Conservation (phyloP, 2,113 vertebrate genomes). For the Bothrops jararaca region DNA sequence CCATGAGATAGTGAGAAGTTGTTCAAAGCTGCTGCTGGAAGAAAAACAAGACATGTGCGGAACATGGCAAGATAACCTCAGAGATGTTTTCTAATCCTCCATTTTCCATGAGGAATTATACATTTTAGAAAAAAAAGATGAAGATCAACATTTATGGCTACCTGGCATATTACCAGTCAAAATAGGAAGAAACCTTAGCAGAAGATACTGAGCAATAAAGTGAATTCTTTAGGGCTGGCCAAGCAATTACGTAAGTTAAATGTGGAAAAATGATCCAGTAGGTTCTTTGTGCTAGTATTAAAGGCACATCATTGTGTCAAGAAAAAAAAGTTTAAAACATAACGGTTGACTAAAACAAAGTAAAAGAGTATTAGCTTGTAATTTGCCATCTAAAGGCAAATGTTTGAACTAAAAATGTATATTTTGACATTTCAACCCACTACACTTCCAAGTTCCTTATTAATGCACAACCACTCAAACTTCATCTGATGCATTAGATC, state of each 20-base stretch:
- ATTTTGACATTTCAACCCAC: not conserved
- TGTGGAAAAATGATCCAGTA: constrained; percentile 18
- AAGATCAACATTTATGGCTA: not conserved
- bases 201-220: not conserved
- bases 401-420: not conserved
- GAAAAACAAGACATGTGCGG: not conserved
- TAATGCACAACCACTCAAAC: not conserved
- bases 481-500: constrained; percentile 22
- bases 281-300: constrained; percentile 16
- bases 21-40: not conserved
- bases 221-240: not conserved
- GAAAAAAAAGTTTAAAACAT: not conserved
- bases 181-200: not conserved
- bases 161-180: not conserved
- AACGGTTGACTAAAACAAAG: constrained; percentile 1
- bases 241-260: not conserved
- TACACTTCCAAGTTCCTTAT: not conserved
- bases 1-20: not conserved
- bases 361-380: not conserved
- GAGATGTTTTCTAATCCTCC: not conserved
- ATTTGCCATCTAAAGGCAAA: constrained; percentile 4
- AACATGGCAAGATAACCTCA: not conserved
- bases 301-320: constrained; percentile 5
- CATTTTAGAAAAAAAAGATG: not conserved
- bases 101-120: not conserved